phyloP scores from a whole-genome alignment of 2,797 vertebrate species.

The Spondyliosoma cantharus region DNA sequence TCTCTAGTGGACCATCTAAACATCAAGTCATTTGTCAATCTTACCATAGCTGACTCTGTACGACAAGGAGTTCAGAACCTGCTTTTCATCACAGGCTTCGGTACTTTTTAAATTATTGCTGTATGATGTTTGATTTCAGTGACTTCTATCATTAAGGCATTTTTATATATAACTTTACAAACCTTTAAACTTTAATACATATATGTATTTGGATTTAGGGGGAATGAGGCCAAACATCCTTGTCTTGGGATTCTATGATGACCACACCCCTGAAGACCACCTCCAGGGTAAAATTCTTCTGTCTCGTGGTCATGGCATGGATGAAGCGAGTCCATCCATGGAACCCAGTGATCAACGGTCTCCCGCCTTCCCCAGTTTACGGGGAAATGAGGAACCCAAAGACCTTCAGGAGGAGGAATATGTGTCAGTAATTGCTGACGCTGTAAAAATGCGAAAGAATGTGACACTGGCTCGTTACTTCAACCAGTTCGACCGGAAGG shows the following conservation, averaged over 20 bases:
- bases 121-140: too few species aligned
- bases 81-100: constrained; percentile 92
- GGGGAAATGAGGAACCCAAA: constrained; percentile 67
- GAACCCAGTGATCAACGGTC: constrained; percentile 34
- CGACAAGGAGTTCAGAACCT: constrained; percentile 88
- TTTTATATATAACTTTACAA: background rate
- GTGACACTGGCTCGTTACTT: constrained; percentile 88
- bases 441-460: constrained; percentile 92
- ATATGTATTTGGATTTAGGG: constrained; percentile 71
- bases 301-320: constrained; percentile 50
- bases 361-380: constrained; percentile 73
- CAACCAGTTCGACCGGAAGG: constrained; percentile 80
- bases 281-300: constrained; percentile 66
- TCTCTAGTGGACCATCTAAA: constrained; percentile 90
- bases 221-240: constrained; percentile 93
- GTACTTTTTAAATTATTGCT: constrained; percentile 66
- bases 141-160: background rate
- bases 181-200: too few species aligned
- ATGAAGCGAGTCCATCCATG: constrained; percentile 29
- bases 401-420: constrained; percentile 85
- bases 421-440: constrained; percentile 87
- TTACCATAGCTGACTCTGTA: constrained; percentile 87
- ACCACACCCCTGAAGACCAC: constrained; percentile 79
- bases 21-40: constrained; percentile 91
- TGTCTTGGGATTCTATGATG: constrained; percentile 89